Evolutionary conservation across 2,888 invertebrate genomes (phyloP), one percentile per base, ranked within the genome.

Genomic region (Pilophorus perplexus): DNA sequence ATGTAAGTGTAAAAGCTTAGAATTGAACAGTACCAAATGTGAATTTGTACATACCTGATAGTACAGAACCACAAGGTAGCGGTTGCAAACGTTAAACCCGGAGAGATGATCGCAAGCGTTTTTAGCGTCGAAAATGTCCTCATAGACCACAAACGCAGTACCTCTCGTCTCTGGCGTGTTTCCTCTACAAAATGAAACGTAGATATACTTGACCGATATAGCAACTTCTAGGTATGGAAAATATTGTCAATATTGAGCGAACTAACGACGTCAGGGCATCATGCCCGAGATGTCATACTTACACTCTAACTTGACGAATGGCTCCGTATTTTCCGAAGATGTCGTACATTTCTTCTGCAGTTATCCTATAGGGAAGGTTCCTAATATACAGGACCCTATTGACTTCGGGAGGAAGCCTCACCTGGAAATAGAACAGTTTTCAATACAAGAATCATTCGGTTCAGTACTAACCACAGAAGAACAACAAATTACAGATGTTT

Each of bases 241-340:
- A 33, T 33, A 12, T 33, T 33, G 6, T 33, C 33, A 33, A 12
- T 33, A 33, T 12, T 12, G 6, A 33, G 6, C 33, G 12, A 33
- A 33, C 33, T 8, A 33, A 33, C 33, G 6, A 6, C 33, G 6
- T 33, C 33, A 33, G 33, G 33, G 33, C 33, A 33, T 6, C 6
- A 33, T 33, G 12, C 6, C 33, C 33, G 6, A n/a, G n/a, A n/a
- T n/a, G n/a, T n/a, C n/a, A n/a, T 62, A 83, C 91, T 86, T 84
- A 94, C 94, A 97, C 93, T 80, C 99, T 82, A 69, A 99, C 99
- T 80, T 99, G 99, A 73, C 99, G 80, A 71, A 99, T 98, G 2
- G 99, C 98, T 73, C 99, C 99, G 80, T 98, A 99, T 82, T 99
- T 99, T 16, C 99, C 99, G 83, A 99, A 99, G 71, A 99, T 99